These are phyloP conservation scores for Pharmacophagus antenor DNA, from an alignment of 2,888 invertebrate genomes.

Conservation along the genomic window DNA sequence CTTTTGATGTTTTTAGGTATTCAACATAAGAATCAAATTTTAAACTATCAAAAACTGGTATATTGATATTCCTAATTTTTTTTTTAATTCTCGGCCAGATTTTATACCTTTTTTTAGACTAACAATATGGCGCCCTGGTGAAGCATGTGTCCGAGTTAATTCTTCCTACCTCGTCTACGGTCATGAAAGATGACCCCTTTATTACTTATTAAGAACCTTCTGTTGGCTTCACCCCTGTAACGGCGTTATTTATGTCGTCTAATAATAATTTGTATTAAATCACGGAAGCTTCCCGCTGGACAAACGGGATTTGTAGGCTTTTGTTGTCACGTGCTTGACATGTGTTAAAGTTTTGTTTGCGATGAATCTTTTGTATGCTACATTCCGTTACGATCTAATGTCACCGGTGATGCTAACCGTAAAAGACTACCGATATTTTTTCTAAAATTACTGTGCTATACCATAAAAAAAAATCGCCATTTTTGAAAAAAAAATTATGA, in stretches of 20 bases:
- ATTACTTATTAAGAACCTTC: slow-evolving; percentile 79
- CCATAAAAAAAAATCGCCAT: neutral
- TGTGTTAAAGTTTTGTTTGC: slow-evolving; percentile 20
- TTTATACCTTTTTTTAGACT: too few species aligned
- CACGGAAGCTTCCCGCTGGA: slow-evolving; percentile 72
- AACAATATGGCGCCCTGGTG: slow-evolving; percentile 2
- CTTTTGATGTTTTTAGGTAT: too few species aligned
- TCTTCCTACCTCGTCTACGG: slow-evolving; percentile 47
- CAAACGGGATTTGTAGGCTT: slow-evolving; percentile 78
- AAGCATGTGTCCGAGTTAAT: slow-evolving; percentile 72
- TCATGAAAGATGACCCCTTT: slow-evolving; percentile 78
- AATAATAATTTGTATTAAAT: slow-evolving; percentile 82
- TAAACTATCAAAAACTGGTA: too few species aligned
- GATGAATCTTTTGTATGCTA: slow-evolving; percentile 2
- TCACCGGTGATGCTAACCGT: too few species aligned
- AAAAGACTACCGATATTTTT: neutral
- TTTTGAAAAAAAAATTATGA: too few species aligned
- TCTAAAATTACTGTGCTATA: neutral
- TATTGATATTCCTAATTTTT: too few species aligned
- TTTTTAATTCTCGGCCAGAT: too few species aligned
- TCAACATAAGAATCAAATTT: too few species aligned
- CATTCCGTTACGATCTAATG: neutral
- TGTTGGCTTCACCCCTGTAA: slow-evolving; percentile 56
- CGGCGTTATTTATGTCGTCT: slow-evolving; percentile 78
- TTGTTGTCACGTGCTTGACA: slow-evolving; percentile 54